These are phyloP conservation scores for Anthophora plumipes DNA, from an alignment of 2,888 invertebrate genomes.

Conservation along the genomic window DNA sequence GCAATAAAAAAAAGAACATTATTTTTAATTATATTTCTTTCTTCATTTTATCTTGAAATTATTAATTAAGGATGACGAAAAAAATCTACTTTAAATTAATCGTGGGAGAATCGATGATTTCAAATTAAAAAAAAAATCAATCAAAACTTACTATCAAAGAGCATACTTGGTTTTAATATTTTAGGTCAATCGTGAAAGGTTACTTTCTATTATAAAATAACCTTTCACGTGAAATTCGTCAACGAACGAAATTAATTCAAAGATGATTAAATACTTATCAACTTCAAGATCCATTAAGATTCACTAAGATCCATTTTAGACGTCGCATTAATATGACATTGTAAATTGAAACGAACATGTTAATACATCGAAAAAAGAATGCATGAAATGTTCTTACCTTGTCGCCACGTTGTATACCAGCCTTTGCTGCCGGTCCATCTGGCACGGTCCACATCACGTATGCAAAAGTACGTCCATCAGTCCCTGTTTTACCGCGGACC, in stretches of 20 bases:
- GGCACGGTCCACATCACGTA: constrained; percentile 97
- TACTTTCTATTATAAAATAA: too few species aligned
- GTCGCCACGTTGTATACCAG: constrained; percentile 94
- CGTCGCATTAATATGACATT: background rate
- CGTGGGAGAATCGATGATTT: background rate
- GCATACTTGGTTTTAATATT: background rate
- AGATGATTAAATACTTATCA: too few species aligned
- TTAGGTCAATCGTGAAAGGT: background rate
- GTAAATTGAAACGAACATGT: background rate
- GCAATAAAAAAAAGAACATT: too few species aligned
- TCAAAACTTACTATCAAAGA: background rate
- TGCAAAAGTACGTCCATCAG: constrained; percentile 94
- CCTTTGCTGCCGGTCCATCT: constrained; percentile 96
- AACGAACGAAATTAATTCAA: too few species aligned
- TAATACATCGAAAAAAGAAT: background rate
- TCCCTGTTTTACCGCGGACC: constrained; percentile 95
- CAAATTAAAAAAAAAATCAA: background rate
- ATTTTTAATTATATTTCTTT: background rate
- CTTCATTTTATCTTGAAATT: background rate
- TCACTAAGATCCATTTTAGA: too few species aligned
- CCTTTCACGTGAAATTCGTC: too few species aligned
- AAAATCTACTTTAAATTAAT: background rate
- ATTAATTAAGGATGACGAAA: background rate
- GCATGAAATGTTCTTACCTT: constrained; percentile 87
- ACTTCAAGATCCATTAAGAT: too few species aligned